These are phyloP conservation scores for Cherax quadricarinatus DNA, from an alignment of 1,140 invertebrate genomes.

Conservation along the genomic window DNA sequence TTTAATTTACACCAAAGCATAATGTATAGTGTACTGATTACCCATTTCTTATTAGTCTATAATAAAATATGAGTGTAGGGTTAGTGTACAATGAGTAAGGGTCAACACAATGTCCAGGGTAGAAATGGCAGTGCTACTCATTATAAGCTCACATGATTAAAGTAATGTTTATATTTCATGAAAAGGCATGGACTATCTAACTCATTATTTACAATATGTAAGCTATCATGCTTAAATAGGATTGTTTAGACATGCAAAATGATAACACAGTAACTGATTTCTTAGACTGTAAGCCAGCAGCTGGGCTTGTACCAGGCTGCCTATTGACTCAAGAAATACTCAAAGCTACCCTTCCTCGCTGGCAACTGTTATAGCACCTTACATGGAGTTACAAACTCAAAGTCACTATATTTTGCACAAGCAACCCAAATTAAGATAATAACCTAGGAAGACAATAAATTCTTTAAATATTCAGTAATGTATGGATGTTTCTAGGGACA, in stretches of 20 bases:
- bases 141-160: not conserved
- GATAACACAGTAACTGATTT: not conserved
- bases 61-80: not conserved
- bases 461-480: no score
- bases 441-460: no score
- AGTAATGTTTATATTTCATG: not conserved
- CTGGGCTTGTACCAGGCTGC: not conserved
- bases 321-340: not conserved
- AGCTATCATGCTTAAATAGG: not conserved
- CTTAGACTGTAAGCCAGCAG: not conserved
- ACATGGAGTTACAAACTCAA: not conserved
- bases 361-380: not conserved
- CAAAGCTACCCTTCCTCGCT: not conserved
- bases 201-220: not conserved
- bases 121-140: slow-evolving; percentile 2
- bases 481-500: no score
- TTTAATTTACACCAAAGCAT: not conserved
- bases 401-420: no score
- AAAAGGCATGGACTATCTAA: not conserved
- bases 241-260: not conserved
- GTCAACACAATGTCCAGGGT: not conserved
- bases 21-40: not conserved
- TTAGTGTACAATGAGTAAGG: not conserved
- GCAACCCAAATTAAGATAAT: no score
- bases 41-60: not conserved